Evolutionary conservation across 2,888 invertebrate genomes (phyloP).

Genomic region (Melanotus villosus): DNA sequence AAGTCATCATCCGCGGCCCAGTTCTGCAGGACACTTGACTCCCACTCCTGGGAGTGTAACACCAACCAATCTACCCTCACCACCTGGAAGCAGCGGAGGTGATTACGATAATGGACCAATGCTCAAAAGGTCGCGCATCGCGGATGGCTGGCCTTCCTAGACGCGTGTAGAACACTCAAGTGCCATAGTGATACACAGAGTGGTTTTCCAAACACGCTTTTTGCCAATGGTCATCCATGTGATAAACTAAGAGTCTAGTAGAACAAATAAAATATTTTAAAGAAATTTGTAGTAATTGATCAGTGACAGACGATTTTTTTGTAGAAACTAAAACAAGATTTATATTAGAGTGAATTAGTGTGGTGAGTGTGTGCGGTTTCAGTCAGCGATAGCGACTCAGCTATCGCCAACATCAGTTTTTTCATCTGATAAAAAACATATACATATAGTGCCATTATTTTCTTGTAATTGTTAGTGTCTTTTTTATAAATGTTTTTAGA

Average conservation of each 20-base stretch:
- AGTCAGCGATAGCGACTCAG: slow-evolving; percentile 53
- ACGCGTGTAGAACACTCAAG: slow-evolving; percentile 61
- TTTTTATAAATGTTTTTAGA: slow-evolving; percentile 70
- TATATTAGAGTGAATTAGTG: slow-evolving; percentile 62
- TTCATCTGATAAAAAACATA: slow-evolving; percentile 55
- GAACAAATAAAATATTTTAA: slow-evolving; percentile 60
- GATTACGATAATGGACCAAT: slow-evolving; percentile 78
- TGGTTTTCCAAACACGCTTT: slow-evolving; percentile 63
- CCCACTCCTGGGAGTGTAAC: slow-evolving; percentile 82
- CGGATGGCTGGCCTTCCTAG: slow-evolving; percentile 94
- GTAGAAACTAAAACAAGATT: slow-evolving; percentile 51
- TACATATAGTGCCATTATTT: slow-evolving; percentile 69
- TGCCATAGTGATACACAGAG: slow-evolving; percentile 67
- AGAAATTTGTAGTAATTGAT: slow-evolving; percentile 61
- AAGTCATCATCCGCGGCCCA: slow-evolving; percentile 71
- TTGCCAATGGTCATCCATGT: slow-evolving; percentile 69
- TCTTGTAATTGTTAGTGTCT: slow-evolving; percentile 68
- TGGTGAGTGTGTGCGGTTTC: slow-evolving; percentile 62
- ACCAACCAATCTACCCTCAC: slow-evolving; percentile 87
- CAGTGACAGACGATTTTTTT: slow-evolving; percentile 57
- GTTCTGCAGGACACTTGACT: slow-evolving; percentile 73
- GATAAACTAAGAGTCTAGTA: slow-evolving; percentile 67
- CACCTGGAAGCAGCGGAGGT: slow-evolving; percentile 69
- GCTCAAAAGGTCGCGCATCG: slow-evolving; percentile 89
- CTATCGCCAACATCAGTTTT: slow-evolving; percentile 45